Base-by-base conservation (phyloP, 1,140 invertebrate species). In the Cryptotermes secundus region DNA sequence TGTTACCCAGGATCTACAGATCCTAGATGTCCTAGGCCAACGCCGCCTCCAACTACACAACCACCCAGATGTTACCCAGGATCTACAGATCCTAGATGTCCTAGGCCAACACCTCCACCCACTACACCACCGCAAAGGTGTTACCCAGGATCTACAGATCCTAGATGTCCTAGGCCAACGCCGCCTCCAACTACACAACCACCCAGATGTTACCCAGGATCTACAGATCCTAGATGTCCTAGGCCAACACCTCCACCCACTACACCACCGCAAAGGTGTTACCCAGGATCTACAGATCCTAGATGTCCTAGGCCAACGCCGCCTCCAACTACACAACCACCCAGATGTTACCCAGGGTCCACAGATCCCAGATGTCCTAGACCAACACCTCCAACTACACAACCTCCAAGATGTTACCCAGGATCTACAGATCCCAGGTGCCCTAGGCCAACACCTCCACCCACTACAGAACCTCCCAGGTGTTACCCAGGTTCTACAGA, bases 331-430 rank as follows among this genome's bases (percentile, higher is more conserved):
- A 6, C 38, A 38, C 4, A 4, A 6, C 38, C 38, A 80, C 88
- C 87, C 22, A 87, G 85, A 1, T 91, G 91, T 85, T 89, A 87
- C 84, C 90, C 90, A 14, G 91, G 91, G 31, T 90, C 89, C 19
- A 88, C 84, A 0, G 91, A 92, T 87, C 88, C 90, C 34, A 86
- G 90, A n/a, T 91, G 91, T 87, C 90, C 90, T 22, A 88, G 87
- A 79, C 82, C 81, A 38, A 6, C 38, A 38, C 38, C 38, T 38
- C 38, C 38, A 38, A 12, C 12, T 6, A 38, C 38, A 38, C 38
- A 38, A 38, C 38, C 38, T 6, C 38, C 38, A 38, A 38, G 38
- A 6, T 38, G 38, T 38, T 38, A 38, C 12, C 38, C 87, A 34
- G 87, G 88, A 53, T 88, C 87, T 16, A 86, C 84, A 3, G 83